A percentile compares a stretch with the other conserved stretches of the same genome.
phyloP scores from a whole-genome alignment of 2,888 invertebrate species.

The Alcis repandata region DNA sequence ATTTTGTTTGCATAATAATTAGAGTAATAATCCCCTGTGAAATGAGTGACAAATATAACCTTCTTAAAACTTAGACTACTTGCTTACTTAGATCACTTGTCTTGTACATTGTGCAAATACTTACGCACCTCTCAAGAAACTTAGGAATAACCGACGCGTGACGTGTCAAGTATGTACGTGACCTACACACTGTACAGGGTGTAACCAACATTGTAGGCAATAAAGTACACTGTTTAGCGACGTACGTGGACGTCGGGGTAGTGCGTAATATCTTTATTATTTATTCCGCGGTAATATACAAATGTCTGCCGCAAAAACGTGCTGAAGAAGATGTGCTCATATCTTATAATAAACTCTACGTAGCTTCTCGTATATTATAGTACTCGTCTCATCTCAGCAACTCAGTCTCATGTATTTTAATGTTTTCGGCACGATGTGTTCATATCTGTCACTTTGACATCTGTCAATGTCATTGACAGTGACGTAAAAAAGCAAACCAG shows the following conservation, averaged over 20 bases:
- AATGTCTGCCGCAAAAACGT: slow-evolving; percentile 7
- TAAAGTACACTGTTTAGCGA: slow-evolving; percentile 34
- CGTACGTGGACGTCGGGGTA: slow-evolving; percentile 3
- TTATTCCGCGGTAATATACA: neutral
- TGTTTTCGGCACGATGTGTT: too few species aligned
- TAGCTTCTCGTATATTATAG: neutral
- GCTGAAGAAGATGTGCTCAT: neutral
- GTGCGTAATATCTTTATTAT: neutral
- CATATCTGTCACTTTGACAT: too few species aligned
- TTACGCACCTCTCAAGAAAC: too few species aligned
- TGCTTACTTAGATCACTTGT: too few species aligned
- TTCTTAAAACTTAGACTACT: too few species aligned
- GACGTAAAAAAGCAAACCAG: too few species aligned
- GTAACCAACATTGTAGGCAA: neutral
- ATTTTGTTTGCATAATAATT: too few species aligned
- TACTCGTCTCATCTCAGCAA: neutral
- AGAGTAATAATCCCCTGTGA: too few species aligned
- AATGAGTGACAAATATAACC: too few species aligned
- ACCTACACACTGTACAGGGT: slow-evolving; percentile 40
- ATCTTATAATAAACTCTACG: neutral
- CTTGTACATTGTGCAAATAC: too few species aligned
- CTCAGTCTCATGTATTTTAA: too few species aligned
- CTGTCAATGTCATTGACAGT: too few species aligned
- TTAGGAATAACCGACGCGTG: neutral
- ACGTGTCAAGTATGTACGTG: slow-evolving; percentile 52